Evolutionary conservation across 2,113 vertebrate species (phyloP).

Genomic region (Vulpes lagopus): DNA sequence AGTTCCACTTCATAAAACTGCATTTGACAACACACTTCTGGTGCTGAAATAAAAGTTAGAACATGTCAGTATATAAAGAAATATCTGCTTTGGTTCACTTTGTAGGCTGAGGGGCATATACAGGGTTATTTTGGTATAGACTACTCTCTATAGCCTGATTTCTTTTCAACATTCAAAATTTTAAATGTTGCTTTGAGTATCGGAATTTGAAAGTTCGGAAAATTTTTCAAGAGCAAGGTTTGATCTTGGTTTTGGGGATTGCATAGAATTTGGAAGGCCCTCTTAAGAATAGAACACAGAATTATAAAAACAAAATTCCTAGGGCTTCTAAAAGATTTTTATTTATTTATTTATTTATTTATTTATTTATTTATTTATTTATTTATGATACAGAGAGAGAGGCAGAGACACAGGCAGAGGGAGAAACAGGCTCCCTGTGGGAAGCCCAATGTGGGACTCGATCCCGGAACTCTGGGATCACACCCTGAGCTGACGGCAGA

Average conservation of each 20-base stretch:
- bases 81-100: neutral
- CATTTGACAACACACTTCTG: neutral
- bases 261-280: neutral
- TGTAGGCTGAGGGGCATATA: neutral
- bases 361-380: too few relatives aligned
- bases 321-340: too few relatives aligned
- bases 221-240: neutral
- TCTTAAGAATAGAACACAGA: neutral
- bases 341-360: too few relatives aligned
- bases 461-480: too few relatives aligned
- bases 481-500: too few relatives aligned
- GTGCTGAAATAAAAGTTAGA: neutral
- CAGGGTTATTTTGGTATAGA: neutral
- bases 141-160: neutral
- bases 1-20: neutral
- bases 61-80: neutral
- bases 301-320: neutral
- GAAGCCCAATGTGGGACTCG: too few relatives aligned
- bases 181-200: neutral
- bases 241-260: neutral
- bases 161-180: slow-evolving; percentile 27
- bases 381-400: too few relatives aligned
- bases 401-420: too few relatives aligned
- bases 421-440: too few relatives aligned
- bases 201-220: slow-evolving; percentile 5